phyloP scores from a whole-genome alignment of 2,797 vertebrate genomes.

The Chrysocyon brachyurus region DNA sequence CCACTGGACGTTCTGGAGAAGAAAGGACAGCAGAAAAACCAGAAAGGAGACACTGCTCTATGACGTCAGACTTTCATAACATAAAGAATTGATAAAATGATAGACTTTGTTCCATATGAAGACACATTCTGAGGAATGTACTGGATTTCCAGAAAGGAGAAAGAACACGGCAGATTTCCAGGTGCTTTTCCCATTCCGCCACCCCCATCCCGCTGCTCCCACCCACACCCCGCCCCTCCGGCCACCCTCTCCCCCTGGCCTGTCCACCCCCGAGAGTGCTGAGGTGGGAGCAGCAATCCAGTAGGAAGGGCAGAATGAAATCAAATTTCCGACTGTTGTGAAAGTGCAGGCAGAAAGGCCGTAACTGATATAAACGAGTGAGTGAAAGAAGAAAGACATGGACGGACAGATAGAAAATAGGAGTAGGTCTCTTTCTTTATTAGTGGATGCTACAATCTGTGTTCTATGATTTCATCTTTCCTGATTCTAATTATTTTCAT shows the following conservation, averaged over 20 bases:
- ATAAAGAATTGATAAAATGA: rapidly evolving
- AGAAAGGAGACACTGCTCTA: neutral
- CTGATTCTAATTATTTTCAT: neutral
- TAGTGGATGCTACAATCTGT: rapidly evolving
- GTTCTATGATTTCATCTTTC: neutral
- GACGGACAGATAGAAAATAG: rapidly evolving
- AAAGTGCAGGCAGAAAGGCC: rapidly evolving
- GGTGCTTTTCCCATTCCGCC: rapidly evolving
- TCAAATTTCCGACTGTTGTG: rapidly evolving
- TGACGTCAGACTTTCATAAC: rapidly evolving
- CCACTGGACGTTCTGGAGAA: neutral
- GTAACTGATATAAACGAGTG: rapidly evolving
- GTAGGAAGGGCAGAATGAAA: neutral
- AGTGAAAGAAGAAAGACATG: too few species aligned
- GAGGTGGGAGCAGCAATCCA: rapidly evolving
- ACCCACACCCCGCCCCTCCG: too few species aligned
- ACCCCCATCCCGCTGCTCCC: neutral
- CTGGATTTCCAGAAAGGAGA: neutral
- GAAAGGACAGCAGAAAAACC: too few species aligned
- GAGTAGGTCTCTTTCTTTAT: rapidly evolving
- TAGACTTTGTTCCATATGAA: neutral
- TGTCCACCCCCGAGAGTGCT: rapidly evolving
- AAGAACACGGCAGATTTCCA: too few species aligned
- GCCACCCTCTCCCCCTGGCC: neutral
- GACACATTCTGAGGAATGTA: neutral